phyloP scores from a whole-genome alignment of 2,797 vertebrate genomes.

The Pseudopleuronectes americanus region DNA sequence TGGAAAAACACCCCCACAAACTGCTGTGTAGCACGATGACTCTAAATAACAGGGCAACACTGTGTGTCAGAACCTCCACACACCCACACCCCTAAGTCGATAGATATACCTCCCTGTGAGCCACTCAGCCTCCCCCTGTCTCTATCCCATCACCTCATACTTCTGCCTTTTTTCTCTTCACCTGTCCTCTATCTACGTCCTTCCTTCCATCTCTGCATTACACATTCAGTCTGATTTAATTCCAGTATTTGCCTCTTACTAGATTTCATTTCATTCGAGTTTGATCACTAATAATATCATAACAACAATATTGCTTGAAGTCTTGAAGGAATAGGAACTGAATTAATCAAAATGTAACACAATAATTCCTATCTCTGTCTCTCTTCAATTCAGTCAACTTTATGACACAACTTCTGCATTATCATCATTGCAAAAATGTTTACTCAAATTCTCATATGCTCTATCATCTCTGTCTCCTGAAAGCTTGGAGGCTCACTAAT shows the following conservation, averaged over 20 bases:
- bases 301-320: constrained; percentile 17
- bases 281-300: constrained; percentile 13
- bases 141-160: constrained; percentile 14
- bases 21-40: constrained; percentile 52
- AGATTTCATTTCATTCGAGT: constrained; percentile 16
- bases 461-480: constrained; percentile 3
- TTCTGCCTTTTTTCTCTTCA: constrained; percentile 20
- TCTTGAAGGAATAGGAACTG: constrained; percentile 13
- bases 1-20: constrained; percentile 44
- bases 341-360: background rate
- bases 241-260: background rate
- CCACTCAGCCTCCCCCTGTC: background rate
- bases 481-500: constrained; percentile 26
- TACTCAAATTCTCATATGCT: background rate
- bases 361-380: background rate
- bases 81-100: constrained; percentile 55
- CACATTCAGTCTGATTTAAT: constrained; percentile 15
- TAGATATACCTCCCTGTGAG: constrained; percentile 35
- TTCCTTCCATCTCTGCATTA: constrained; percentile 5
- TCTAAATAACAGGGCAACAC: constrained; percentile 67
- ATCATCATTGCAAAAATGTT: constrained; percentile 33
- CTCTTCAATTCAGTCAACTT: constrained; percentile 15
- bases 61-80: constrained; percentile 61
- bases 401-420: constrained; percentile 19
- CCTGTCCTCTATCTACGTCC: constrained; percentile 13